Percentiles rank a stretch among this genome's conserved stretches.
These are phyloP conservation scores for Eilema depressum DNA, from an alignment of 2,888 invertebrate species.

Conservation along the genomic window DNA sequence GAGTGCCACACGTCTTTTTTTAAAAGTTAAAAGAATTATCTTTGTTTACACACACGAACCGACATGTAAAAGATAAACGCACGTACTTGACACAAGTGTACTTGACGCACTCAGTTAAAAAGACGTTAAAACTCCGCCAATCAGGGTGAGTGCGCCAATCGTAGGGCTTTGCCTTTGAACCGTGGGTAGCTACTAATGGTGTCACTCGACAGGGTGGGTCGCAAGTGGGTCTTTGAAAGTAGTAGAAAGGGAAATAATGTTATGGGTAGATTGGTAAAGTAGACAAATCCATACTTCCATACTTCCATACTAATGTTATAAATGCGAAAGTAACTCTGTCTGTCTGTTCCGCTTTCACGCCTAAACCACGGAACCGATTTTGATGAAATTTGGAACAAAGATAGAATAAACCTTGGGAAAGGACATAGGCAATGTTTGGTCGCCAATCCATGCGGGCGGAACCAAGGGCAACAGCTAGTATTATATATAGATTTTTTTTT, in stretches of 20 bases:
- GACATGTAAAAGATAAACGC: slow-evolving; percentile 10
- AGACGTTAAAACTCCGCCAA: not conserved
- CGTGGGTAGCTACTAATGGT: slow-evolving; percentile 6
- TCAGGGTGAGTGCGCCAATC: slow-evolving; percentile 11
- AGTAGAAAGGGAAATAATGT: not conserved
- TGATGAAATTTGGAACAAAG: too few relatives aligned
- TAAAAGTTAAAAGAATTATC: not conserved
- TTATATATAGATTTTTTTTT: too few relatives aligned
- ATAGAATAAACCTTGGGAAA: too few relatives aligned
- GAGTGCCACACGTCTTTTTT: too few relatives aligned
- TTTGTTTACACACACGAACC: not conserved
- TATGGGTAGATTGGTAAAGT: not conserved
- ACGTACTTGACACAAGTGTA: slow-evolving; percentile 12
- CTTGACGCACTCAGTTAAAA: slow-evolving; percentile 8
- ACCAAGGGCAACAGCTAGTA: too few relatives aligned
- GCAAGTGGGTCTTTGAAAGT: slow-evolving; percentile 1
- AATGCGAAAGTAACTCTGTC: too few relatives aligned
- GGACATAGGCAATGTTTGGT: too few relatives aligned
- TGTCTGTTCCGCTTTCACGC: too few relatives aligned
- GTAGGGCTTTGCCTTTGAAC: slow-evolving; percentile 11
- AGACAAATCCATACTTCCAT: too few relatives aligned
- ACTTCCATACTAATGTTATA: too few relatives aligned
- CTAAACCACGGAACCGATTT: too few relatives aligned
- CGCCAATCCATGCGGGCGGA: too few relatives aligned
- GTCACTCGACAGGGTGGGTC: not conserved